Evolutionary conservation across 2,797 vertebrate species (phyloP), one percentile per base, ranked within the genome.

Genomic region (Ibycter americanus): DNA sequence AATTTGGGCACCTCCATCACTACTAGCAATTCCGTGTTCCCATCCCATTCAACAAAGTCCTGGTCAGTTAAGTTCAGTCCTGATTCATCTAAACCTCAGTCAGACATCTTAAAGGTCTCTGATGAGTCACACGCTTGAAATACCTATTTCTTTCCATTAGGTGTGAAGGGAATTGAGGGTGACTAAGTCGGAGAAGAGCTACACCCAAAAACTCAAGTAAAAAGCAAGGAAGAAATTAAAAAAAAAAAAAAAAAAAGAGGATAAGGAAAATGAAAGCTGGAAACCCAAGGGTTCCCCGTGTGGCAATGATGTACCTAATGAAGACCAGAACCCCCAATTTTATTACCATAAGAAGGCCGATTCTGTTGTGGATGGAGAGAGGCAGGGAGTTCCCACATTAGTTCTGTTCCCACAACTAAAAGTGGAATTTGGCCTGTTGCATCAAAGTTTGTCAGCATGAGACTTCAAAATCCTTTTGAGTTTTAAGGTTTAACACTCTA

Each of bases 371-470:
- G 63, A 94, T 93, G 52, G 32, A 93, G 87, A 77, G 40, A 38
- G 44, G 56, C 26, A 91, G 71, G 56, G 78, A 92, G 32, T 87
- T 87, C 78, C 63, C 81, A 94, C 84, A 77, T 76, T 82, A 79
- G 84, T 86, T 90, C 55, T 11, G 51, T 95, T 96, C 93, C 87
- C 95, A 96, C 90, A 94, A 87, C 70, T 92, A 44, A 74, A 90
- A 95, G 47, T 34, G 36, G 90, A 93, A 95, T 94, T 96, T 94
- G 78, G 78, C 63, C 15, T 49, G 22, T 76, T 91, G 71, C 90
- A 85, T 92, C 81, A 73, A 96, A 96, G 74, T 91, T 95, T 96
- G 83, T 87, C 86, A 93, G 81, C 89, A 67, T 71, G 87, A 93
- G 55, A 63, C 93, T 90, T 89, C 87, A 92, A 91, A 95, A 94